phyloP scores from a whole-genome alignment of 1,140 invertebrate species.

The Luehdorfia chinensis region DNA sequence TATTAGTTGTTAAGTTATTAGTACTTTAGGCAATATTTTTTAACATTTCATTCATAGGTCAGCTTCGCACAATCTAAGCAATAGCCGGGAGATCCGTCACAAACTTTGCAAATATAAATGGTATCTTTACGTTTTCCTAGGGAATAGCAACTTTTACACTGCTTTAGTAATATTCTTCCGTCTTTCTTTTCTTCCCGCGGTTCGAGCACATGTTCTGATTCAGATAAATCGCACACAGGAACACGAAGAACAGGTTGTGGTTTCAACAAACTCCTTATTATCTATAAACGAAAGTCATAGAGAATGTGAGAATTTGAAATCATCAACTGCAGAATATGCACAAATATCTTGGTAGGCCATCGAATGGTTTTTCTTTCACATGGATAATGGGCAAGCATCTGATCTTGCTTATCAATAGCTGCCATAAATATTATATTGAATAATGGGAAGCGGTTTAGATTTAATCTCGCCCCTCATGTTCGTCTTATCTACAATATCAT shows the following conservation, averaged over 20 bases:
- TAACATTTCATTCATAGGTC: no score
- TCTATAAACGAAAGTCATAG: background rate
- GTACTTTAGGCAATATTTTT: no score
- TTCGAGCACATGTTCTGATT: background rate
- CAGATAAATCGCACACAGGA: background rate
- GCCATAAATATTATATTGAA: slow-evolving; percentile 19
- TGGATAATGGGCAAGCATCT: slow-evolving; percentile 19
- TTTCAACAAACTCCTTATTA: background rate
- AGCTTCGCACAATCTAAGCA: slow-evolving; percentile 2
- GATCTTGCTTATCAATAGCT: slow-evolving; percentile 19
- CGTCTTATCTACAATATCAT: background rate
- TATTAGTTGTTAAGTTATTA: no score
- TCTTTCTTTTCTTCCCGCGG: background rate
- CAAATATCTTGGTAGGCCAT: slow-evolving; percentile 20
- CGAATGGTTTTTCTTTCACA: slow-evolving; percentile 19
- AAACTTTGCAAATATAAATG: background rate
- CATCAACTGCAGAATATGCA: slow-evolving; percentile 5
- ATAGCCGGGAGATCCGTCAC: background rate
- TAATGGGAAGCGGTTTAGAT: slow-evolving; percentile 6
- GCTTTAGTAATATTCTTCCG: background rate
- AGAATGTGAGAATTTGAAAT: background rate
- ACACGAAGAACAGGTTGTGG: no score
- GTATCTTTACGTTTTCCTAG: background rate
- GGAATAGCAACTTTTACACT: background rate
- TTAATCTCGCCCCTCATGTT: background rate